Percentiles rank a stretch among this genome's conserved stretches.
Conservation (phyloP, 2,113 vertebrate genomes). For the Dipodomys ordii region DNA sequence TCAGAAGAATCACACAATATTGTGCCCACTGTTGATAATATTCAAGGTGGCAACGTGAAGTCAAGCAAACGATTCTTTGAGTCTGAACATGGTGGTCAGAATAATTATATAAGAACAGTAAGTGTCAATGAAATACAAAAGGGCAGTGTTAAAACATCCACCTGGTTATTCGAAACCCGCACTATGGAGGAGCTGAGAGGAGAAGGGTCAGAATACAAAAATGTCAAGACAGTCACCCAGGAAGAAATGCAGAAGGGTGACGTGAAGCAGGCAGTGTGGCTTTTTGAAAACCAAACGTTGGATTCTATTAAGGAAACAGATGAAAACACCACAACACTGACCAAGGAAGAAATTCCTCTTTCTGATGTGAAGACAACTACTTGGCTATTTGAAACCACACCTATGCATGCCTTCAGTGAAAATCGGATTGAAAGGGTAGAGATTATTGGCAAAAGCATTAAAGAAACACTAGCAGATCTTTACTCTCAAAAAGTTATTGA, state of each 20-base stretch:
- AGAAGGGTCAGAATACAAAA: constrained; percentile 90
- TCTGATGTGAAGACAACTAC: constrained; percentile 94
- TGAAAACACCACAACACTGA: constrained; percentile 79
- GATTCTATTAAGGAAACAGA: constrained; percentile 91
- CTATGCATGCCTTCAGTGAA: constrained; percentile 92
- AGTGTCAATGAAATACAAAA: constrained; percentile 94
- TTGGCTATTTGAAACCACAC: constrained; percentile 96
- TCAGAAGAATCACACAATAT: constrained; percentile 86
- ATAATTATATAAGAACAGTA: constrained; percentile 89
- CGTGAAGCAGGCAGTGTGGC: constrained; percentile 94
- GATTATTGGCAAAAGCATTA: constrained; percentile 93
- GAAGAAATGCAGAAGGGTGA: constrained; percentile 92
- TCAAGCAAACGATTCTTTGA: constrained; percentile 91
- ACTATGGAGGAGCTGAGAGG: constrained; percentile 92
- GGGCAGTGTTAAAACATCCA: constrained; percentile 93
- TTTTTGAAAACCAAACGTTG: constrained; percentile 94
- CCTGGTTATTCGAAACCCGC: constrained; percentile 95
- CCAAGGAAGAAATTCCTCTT: constrained; percentile 90
- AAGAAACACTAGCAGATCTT: constrained; percentile 93
- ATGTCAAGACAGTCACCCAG: constrained; percentile 90
- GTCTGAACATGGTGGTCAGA: constrained; percentile 84
- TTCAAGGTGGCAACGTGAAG: constrained; percentile 93
- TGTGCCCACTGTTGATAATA: constrained; percentile 87
- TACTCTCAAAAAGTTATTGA: constrained; percentile 92
- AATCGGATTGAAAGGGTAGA: constrained; percentile 88